Evolutionary conservation across 1,140 invertebrate species (phyloP).

Genomic region (Oryzaephilus surinamensis): DNA sequence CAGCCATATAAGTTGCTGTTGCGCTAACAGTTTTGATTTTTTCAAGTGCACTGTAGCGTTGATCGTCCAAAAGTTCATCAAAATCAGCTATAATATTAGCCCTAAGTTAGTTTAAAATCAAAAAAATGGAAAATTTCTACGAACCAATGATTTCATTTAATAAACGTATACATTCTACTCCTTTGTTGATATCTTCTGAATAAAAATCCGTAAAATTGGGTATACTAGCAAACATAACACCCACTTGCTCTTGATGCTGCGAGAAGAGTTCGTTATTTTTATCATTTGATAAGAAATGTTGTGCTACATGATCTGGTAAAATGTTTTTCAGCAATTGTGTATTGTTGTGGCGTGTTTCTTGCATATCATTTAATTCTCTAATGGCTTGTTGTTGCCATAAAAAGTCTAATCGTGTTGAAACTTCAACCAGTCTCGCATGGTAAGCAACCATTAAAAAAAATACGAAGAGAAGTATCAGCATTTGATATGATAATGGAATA

Average conservation of each 20-base stretch:
- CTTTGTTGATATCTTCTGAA: conserved; percentile 93
- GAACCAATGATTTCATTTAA: conserved; percentile 96
- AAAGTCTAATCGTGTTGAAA: conserved; percentile 84
- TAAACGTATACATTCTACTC: conserved; percentile 92
- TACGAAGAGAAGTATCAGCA: conserved; percentile 67
- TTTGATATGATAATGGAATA: conserved; percentile 61
- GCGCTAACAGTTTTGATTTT: conserved; percentile 98
- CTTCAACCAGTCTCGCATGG: conserved; percentile 81
- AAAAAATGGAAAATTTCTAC: conserved; percentile 6
- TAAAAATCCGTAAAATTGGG: conserved; percentile 99
- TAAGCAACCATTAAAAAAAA: conserved; percentile 83
- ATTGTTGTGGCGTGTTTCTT: conserved; percentile 76
- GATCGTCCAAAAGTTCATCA: conserved; percentile 83
- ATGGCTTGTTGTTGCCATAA: conserved; percentile 92
- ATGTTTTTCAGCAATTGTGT: conserved; percentile 85
- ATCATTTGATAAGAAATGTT: conserved; percentile 78
- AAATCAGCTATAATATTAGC: conserved; percentile 63
- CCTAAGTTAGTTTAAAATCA: neutral
- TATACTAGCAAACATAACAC: conserved; percentile 95
- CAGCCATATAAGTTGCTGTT: conserved; percentile 96
- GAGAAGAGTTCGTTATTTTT: conserved; percentile 77
- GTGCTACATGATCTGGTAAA: conserved; percentile 89
- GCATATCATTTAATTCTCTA: conserved; percentile 83
- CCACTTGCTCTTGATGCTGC: conserved; percentile 83
- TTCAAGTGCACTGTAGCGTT: conserved; percentile 83